phyloP scores from a whole-genome alignment of 2,888 invertebrate genomes.

The Diabrotica balteata region DNA sequence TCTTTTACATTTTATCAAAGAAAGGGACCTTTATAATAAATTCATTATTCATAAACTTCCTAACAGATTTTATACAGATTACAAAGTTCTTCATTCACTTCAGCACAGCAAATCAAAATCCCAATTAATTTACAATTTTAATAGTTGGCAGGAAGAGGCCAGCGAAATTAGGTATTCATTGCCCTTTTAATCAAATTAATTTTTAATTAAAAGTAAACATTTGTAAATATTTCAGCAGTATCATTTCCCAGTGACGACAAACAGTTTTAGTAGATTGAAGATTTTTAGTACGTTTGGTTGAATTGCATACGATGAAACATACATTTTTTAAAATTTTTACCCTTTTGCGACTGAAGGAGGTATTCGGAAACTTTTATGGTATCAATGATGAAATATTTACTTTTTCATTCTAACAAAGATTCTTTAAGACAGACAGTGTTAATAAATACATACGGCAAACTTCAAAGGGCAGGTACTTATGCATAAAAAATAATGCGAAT shows the following conservation, averaged over 20 bases:
- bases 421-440: too few relatives aligned
- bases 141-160: not conserved
- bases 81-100: not conserved
- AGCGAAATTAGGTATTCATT: not conserved
- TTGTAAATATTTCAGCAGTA: not conserved
- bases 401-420: too few relatives aligned
- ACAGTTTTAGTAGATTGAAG: not conserved
- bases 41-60: not conserved
- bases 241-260: not conserved
- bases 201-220: constrained; percentile 1
- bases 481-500: too few relatives aligned
- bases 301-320: too few relatives aligned
- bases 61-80: not conserved
- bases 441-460: too few relatives aligned
- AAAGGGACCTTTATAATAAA: not conserved
- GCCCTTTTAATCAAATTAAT: constrained; percentile 2
- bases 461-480: too few relatives aligned
- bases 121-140: not conserved
- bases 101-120: not conserved
- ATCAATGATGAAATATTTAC: too few relatives aligned
- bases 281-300: too few relatives aligned
- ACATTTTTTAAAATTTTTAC: too few relatives aligned
- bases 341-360: too few relatives aligned
- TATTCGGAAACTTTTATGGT: too few relatives aligned
- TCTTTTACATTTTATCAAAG: too few relatives aligned